Conservation (phyloP, 2,888 invertebrate species). For the Drosophila affinis region DNA sequence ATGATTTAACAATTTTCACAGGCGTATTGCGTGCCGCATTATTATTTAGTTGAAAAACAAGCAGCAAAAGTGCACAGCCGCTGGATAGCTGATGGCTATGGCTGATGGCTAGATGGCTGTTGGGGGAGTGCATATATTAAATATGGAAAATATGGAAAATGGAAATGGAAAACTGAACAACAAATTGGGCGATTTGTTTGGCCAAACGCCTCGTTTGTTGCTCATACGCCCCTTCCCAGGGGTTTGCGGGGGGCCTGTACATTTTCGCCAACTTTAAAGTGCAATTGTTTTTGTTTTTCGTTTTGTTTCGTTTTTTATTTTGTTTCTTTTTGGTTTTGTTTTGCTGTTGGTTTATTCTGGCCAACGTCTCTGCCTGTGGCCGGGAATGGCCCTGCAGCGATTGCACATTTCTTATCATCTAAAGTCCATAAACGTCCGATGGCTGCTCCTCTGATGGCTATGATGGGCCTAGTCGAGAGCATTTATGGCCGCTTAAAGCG, state of each 20-base stretch:
- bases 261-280: constrained; percentile 34
- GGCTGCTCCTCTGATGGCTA: constrained; percentile 17
- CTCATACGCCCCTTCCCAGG: constrained; percentile 63
- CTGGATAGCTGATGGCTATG: constrained; percentile 19
- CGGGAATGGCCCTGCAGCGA: constrained; percentile 38
- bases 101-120: constrained; percentile 5
- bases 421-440: constrained; percentile 66
- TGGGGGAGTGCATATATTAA: constrained; percentile 62
- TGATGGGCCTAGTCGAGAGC: constrained; percentile 52
- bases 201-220: constrained; percentile 56
- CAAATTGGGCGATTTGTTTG: constrained; percentile 65
- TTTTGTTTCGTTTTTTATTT: background rate
- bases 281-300: constrained; percentile 18
- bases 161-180: constrained; percentile 26
- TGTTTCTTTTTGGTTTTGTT: background rate
- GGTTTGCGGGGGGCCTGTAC: background rate
- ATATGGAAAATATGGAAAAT: constrained; percentile 39
- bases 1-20: constrained; percentile 49
- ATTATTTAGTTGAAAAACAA: constrained; percentile 52
- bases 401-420: constrained; percentile 72
- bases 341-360: background rate
- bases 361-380: background rate
- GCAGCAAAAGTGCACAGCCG: constrained; percentile 49
- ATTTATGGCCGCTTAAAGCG: constrained; percentile 66
- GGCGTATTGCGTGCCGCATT: constrained; percentile 48